Evolutionary conservation across 2,113 vertebrate genomes (phyloP).

Genomic region (Verasper variegatus): DNA sequence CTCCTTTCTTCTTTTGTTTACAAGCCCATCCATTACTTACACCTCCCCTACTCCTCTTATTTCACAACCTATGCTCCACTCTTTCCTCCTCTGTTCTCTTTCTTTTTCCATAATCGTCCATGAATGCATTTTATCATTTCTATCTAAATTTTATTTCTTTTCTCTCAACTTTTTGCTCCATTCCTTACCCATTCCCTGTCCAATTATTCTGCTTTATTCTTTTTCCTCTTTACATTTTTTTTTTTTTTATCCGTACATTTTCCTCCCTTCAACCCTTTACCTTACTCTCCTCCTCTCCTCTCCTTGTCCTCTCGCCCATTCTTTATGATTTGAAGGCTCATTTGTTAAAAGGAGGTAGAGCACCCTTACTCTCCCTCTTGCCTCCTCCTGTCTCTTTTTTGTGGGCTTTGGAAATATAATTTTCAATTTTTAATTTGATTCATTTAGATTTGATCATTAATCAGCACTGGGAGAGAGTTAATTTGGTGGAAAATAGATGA

Average conservation of each 20-base stretch:
- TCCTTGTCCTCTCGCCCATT: constrained; percentile 86
- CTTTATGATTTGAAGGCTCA: constrained; percentile 99
- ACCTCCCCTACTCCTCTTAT: not conserved
- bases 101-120: constrained; percentile 28
- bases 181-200: constrained; percentile 14
- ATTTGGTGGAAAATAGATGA: constrained; percentile 99
- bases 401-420: constrained; percentile 99
- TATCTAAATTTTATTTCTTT: constrained; percentile 35
- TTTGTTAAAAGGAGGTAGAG: constrained; percentile 94
- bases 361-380: constrained; percentile 85
- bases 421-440: constrained; percentile 99
- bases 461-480: constrained; percentile 99
- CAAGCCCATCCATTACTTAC: constrained; percentile 32
- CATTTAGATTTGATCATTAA: constrained; percentile 99
- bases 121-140: constrained; percentile 31
- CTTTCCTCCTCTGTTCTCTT: constrained; percentile 44
- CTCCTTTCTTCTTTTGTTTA: constrained; percentile 33
- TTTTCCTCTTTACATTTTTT: constrained; percentile 13
- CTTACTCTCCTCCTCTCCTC: constrained; percentile 48
- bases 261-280: constrained; percentile 8
- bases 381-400: constrained; percentile 91
- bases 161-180: constrained; percentile 12
- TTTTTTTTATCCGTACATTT: constrained; percentile 28
- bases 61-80: constrained; percentile 13
- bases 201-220: constrained; percentile 26